Percentiles rank a stretch among this genome's conserved stretches.
Conservation (phyloP, 2,113 vertebrate species). For the Chloroceryle aenea region DNA sequence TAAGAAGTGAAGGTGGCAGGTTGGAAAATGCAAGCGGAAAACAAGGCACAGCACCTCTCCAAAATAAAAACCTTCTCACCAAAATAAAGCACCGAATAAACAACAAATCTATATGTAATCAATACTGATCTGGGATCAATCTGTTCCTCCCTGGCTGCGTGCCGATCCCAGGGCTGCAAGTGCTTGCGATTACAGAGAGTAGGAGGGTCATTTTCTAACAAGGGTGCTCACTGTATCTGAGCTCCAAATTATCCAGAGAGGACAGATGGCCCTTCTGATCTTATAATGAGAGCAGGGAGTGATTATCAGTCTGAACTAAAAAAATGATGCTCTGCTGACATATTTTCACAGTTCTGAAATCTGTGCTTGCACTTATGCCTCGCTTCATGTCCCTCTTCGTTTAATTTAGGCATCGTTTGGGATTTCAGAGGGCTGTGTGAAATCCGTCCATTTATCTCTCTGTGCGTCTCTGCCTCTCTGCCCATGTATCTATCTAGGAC, state of each 20-base stretch:
- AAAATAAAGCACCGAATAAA: background rate
- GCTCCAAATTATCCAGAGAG: constrained; percentile 68
- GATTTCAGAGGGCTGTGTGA: constrained; percentile 46
- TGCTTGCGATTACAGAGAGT: constrained; percentile 42
- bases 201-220: constrained; percentile 64
- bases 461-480: constrained; percentile 13
- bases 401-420: constrained; percentile 49
- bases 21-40: background rate
- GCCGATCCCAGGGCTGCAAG: background rate
- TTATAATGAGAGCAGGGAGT: constrained; percentile 67
- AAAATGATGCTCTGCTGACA: constrained; percentile 69
- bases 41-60: background rate
- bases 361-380: constrained; percentile 62
- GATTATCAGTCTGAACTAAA: constrained; percentile 68
- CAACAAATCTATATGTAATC: background rate
- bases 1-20: background rate
- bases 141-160: background rate
- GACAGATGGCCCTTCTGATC: constrained; percentile 70
- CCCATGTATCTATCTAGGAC: constrained; percentile 56
- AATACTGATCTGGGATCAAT: constrained; percentile 35
- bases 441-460: constrained; percentile 49
- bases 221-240: constrained; percentile 64
- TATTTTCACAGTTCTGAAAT: constrained; percentile 74
- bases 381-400: constrained; percentile 29
- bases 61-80: background rate